These are phyloP conservation scores for Drosophila sp. DNA, from an alignment of 1,140 invertebrate genomes.

Conservation along the genomic window DNA sequence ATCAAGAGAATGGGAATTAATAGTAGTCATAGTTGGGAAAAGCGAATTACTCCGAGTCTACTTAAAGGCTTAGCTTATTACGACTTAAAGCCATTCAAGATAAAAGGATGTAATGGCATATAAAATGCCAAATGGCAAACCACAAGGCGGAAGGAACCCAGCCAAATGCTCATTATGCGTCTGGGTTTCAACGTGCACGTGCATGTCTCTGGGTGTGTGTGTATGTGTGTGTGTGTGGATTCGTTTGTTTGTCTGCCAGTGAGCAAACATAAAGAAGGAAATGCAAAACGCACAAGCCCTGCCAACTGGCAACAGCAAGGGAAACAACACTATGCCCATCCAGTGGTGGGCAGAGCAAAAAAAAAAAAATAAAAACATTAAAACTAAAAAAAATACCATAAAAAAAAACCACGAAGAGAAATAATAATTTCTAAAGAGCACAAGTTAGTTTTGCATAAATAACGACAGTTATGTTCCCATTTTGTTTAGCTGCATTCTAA, in stretches of 20 bases:
- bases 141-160: constrained; percentile 61
- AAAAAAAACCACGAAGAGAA: constrained; percentile 55
- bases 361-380: constrained; percentile 38
- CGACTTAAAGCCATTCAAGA: constrained; percentile 34
- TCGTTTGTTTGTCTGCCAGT: constrained; percentile 29
- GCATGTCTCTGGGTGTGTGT: constrained; percentile 1
- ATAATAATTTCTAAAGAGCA: constrained; percentile 80
- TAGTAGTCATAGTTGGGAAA: background rate
- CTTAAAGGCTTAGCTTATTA: background rate
- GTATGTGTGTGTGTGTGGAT: constrained; percentile 15
- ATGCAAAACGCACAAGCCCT: constrained; percentile 58
- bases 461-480: constrained; percentile 72
- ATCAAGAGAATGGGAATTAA: constrained; percentile 7
- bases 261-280: constrained; percentile 72
- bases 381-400: constrained; percentile 20
- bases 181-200: constrained; percentile 25
- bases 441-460: constrained; percentile 79
- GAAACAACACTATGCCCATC: constrained; percentile 40
- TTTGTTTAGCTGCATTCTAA: constrained; percentile 64
- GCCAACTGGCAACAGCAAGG: constrained; percentile 64
- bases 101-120: constrained; percentile 23
- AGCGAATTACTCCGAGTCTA: background rate
- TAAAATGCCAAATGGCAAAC: constrained; percentile 37
- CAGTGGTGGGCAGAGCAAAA: too few species aligned
- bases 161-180: constrained; percentile 67